Evolutionary conservation across 2,113 vertebrate genomes (phyloP).

Genomic region (Drymodes brunneopygia): DNA sequence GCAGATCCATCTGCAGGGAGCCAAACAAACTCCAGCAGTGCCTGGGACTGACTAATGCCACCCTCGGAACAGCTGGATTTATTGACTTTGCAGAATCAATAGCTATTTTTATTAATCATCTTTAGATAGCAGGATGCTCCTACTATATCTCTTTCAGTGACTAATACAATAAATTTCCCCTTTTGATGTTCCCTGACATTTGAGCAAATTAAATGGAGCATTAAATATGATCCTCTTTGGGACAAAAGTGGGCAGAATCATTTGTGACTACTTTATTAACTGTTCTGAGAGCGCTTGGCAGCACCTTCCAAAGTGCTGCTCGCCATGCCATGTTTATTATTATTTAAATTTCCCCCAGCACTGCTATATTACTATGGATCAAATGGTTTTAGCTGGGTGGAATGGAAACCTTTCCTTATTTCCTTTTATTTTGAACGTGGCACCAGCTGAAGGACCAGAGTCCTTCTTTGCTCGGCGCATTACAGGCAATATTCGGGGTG

Average conservation of each 20-base stretch:
- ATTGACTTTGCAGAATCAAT: conserved; percentile 68
- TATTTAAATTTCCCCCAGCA: conserved; percentile 47
- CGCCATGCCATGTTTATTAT: conserved; percentile 39
- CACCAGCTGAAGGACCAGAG: neutral
- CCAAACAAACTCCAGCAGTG: conserved; percentile 16
- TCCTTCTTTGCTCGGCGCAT: neutral
- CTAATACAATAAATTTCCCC: conserved; percentile 71
- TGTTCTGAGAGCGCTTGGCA: conserved; percentile 34
- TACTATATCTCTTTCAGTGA: conserved; percentile 66
- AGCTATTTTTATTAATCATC: conserved; percentile 74
- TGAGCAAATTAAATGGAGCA: conserved; percentile 76
- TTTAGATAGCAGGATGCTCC: conserved; percentile 60
- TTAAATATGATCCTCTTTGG: conserved; percentile 74
- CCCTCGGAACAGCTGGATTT: conserved; percentile 55
- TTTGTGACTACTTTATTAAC: conserved; percentile 75
- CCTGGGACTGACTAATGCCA: neutral
- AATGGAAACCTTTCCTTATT: conserved; percentile 75
- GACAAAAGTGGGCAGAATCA: conserved; percentile 64
- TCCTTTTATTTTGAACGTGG: conserved; percentile 61
- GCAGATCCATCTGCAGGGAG: neutral
- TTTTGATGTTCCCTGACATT: conserved; percentile 78
- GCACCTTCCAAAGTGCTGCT: conserved; percentile 46
- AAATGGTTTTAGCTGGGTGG: conserved; percentile 74
- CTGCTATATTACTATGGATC: conserved; percentile 56
- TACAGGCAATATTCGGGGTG: neutral